Evolutionary conservation across 1,140 invertebrate species (phyloP).

Genomic region (Pseudomyrmex cubaensis): DNA sequence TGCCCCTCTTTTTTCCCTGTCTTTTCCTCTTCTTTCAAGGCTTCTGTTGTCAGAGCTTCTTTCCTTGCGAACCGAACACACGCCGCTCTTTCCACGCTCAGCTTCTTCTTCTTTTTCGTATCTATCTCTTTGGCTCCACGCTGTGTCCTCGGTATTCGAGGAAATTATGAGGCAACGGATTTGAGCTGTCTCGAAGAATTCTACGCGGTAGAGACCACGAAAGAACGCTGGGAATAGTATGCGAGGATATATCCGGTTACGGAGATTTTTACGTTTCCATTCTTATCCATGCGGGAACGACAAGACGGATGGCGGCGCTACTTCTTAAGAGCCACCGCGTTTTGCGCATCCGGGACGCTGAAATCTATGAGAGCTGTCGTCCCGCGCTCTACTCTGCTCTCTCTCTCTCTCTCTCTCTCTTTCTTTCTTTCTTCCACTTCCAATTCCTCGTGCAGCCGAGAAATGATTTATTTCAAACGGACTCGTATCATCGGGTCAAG

Average conservation of each 20-base stretch:
- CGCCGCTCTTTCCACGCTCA: neutral
- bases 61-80: neutral
- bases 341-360: conserved; percentile 39
- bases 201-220: conserved; percentile 16
- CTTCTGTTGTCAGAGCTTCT: neutral
- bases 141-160: conserved; percentile 33
- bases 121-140: neutral
- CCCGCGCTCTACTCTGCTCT: neutral
- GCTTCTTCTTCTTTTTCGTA: neutral
- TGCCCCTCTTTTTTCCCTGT: conserved; percentile 29
- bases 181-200: conserved; percentile 54
- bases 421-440: neutral
- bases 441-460: neutral
- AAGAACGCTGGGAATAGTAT: conserved; percentile 5
- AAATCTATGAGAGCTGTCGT: conserved; percentile 51
- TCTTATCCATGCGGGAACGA: conserved; percentile 60
- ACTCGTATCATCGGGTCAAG: conserved; percentile 49
- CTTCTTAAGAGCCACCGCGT: conserved; percentile 60
- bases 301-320: conserved; percentile 63
- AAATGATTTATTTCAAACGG: conserved; percentile 55
- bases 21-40: neutral
- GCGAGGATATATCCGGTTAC: conserved; percentile 51
- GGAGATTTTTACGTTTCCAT: conserved; percentile 58
- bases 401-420: neutral
- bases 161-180: conserved; percentile 64